phyloP scores from a whole-genome alignment of 2,113 vertebrate genomes.

The Columba livia region DNA sequence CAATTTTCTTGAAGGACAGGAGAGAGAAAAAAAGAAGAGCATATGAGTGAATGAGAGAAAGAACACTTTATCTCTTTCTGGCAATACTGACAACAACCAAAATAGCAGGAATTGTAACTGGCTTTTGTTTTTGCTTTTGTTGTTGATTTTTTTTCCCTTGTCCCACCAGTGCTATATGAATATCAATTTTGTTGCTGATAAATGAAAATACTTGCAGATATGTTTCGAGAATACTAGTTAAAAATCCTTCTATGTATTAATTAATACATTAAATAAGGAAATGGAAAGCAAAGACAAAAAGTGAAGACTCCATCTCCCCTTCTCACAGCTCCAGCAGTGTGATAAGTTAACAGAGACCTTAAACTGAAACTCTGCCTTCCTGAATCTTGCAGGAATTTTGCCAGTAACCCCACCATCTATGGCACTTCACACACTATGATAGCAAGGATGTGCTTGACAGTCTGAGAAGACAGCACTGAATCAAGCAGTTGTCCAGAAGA shows the following conservation, averaged over 20 bases:
- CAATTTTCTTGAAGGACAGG: constrained; percentile 74
- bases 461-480: neutral
- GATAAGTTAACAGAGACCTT: neutral
- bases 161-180: constrained; percentile 10
- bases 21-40: neutral
- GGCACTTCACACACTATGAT: neutral
- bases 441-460: neutral
- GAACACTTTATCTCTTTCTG: constrained; percentile 27
- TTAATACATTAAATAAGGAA: neutral
- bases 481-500: neutral
- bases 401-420: rapidly evolving
- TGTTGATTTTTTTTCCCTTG: neutral
- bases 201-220: neutral
- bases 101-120: constrained; percentile 30
- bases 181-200: neutral
- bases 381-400: neutral
- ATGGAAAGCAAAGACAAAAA: neutral
- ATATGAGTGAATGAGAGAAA: neutral
- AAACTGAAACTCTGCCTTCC: neutral
- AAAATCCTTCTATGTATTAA: neutral
- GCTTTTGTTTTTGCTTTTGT: too few species aligned
- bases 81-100: constrained; percentile 40
- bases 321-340: rapidly evolving
- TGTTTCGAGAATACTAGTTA: neutral
- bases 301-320: rapidly evolving